These are phyloP conservation scores for Leptoclinus maculatus DNA, from an alignment of 2,797 vertebrate species.

Conservation along the genomic window DNA sequence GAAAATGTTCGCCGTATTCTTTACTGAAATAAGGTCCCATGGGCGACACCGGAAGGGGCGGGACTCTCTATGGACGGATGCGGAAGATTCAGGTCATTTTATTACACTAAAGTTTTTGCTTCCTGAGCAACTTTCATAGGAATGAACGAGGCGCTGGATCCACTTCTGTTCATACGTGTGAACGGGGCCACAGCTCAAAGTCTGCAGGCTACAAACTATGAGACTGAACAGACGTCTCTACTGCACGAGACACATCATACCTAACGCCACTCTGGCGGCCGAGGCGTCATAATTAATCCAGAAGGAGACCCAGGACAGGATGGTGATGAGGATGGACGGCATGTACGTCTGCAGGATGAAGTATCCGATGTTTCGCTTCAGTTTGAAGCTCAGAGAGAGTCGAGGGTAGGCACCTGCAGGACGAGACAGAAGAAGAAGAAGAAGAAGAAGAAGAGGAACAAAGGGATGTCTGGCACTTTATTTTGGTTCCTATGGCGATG, in stretches of 20 bases:
- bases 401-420: constrained; percentile 96
- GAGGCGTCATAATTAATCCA: constrained; percentile 99
- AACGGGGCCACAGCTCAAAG: no score
- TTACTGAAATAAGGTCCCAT: no score
- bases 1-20: no score
- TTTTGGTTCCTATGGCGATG: constrained; percentile 72
- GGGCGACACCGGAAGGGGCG: no score
- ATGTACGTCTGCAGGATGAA: constrained; percentile 99
- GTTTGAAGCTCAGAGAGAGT: constrained; percentile 97
- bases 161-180: no score
- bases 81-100: no score
- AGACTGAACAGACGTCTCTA: no score
- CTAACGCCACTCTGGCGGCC: constrained; percentile 97
- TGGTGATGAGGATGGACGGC: constrained; percentile 99
- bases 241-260: constrained; percentile 77
- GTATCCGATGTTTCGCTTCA: constrained; percentile 99
- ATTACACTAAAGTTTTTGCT: no score
- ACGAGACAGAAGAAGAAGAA: constrained; percentile 4
- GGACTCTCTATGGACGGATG: no score
- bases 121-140: no score
- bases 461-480: constrained; percentile 47
- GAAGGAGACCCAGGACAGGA: constrained; percentile 99
- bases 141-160: no score
- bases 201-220: no score
- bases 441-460: constrained; percentile 25